phyloP scores from a whole-genome alignment of 2,888 invertebrate genomes.

The Eupithecia tripunctaria region DNA sequence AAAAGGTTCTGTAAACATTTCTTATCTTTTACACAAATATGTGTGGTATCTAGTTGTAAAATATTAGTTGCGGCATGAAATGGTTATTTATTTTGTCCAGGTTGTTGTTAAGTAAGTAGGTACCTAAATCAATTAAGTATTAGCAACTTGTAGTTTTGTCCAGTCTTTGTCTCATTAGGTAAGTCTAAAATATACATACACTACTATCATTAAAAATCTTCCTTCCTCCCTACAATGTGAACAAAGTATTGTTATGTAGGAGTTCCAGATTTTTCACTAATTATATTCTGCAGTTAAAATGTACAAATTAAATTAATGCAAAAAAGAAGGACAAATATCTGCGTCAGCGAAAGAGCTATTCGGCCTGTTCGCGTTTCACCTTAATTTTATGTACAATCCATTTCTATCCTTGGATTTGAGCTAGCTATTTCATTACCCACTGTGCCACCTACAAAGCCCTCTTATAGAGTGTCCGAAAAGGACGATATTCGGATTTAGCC shows the following conservation, averaged over 20 bases:
- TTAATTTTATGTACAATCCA: background rate
- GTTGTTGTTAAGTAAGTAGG: background rate
- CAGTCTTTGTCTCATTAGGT: background rate
- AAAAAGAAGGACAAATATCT: too few relatives aligned
- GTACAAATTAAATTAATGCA: background rate
- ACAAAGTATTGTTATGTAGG: too few relatives aligned
- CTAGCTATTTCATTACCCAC: background rate
- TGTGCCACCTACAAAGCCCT: slow-evolving; percentile 34
- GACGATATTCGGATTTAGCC: slow-evolving; percentile 32
- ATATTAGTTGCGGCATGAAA: background rate
- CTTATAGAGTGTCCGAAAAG: slow-evolving; percentile 39
- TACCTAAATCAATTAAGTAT: background rate
- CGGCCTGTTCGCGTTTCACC: too few relatives aligned
- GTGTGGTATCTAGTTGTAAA: too few relatives aligned
- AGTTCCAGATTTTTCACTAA: too few relatives aligned
- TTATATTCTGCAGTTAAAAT: too few relatives aligned
- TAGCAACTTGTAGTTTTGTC: background rate
- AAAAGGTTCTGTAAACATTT: too few relatives aligned
- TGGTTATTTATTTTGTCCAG: background rate
- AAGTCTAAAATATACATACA: background rate
- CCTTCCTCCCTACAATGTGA: too few relatives aligned
- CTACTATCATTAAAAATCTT: too few relatives aligned
- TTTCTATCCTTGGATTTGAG: background rate
- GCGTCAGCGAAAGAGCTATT: background rate
- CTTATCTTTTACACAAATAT: too few relatives aligned